Percentiles rank a stretch among this genome's conserved stretches.
Conservation (phyloP, 2,888 invertebrate species). For the Drosophila kanekoi region DNA sequence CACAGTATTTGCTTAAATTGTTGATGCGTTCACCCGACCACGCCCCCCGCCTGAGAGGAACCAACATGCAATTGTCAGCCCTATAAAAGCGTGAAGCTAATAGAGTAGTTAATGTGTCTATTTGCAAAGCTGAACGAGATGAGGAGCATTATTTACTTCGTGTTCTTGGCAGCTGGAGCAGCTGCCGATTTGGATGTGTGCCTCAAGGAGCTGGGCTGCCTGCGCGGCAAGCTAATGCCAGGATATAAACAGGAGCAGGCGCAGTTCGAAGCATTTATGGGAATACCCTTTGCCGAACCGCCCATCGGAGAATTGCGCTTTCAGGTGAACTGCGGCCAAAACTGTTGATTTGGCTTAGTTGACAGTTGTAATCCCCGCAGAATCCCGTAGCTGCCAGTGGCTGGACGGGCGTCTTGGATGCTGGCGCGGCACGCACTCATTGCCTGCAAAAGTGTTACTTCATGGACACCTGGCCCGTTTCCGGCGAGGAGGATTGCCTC, state of each 20-base stretch:
- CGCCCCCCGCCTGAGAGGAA: not conserved
- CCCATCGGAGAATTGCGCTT: conserved; percentile 81
- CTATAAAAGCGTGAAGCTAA: conserved; percentile 24
- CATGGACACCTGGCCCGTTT: conserved; percentile 54
- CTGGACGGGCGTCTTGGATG: conserved; percentile 75
- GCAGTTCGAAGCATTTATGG: conserved; percentile 82
- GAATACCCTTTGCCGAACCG: conserved; percentile 83
- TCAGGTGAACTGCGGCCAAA: conserved; percentile 61
- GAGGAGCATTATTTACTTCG: conserved; percentile 2
- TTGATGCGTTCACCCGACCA: not conserved
- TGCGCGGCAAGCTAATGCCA: conserved; percentile 71
- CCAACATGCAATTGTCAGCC: conserved; percentile 20
- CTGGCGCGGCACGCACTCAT: conserved; percentile 78
- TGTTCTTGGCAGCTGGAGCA: not conserved
- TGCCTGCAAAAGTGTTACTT: conserved; percentile 86
- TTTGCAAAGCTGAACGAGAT: conserved; percentile 5
- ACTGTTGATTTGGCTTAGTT: not conserved
- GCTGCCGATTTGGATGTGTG: conserved; percentile 66
- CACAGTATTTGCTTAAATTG: not conserved
- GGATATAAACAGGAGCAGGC: conserved; percentile 66
- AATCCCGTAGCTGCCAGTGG: conserved; percentile 72
- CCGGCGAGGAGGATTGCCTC: conserved; percentile 86
- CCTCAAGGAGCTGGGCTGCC: conserved; percentile 70
- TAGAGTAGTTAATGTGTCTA: not conserved
- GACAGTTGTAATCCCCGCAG: conserved; percentile 43